phyloP scores from a whole-genome alignment of 2,888 invertebrate species.

The Cancer borealis region DNA sequence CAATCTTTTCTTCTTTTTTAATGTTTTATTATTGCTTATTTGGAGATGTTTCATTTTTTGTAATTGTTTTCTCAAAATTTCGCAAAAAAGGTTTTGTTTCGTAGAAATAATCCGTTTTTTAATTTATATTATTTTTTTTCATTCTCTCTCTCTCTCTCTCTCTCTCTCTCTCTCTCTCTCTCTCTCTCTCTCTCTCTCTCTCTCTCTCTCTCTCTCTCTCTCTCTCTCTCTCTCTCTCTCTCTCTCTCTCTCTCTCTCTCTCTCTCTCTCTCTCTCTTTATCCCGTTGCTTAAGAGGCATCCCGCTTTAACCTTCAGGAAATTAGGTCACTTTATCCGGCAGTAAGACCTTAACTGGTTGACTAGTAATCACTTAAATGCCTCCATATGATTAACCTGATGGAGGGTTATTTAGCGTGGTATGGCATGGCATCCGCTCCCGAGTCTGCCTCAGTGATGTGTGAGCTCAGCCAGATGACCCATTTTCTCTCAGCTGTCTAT shows the following conservation, averaged over 20 bases:
- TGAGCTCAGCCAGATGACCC: neutral
- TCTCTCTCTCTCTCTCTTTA: slow-evolving; percentile 17
- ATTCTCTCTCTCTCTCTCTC: too few species aligned
- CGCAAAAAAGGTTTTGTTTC: too few species aligned
- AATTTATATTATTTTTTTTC: too few species aligned
- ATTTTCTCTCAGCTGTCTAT: neutral
- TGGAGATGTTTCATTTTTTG: too few species aligned
- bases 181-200: neutral
- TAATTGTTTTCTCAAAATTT: too few species aligned
- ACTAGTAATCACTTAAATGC: neutral
- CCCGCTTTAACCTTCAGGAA: slow-evolving; percentile 32
- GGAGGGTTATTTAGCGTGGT: neutral
- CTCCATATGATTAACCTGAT: neutral
- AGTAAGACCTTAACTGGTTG: neutral
- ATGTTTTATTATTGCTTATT: too few species aligned
- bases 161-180: too few species aligned
- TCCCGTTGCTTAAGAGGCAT: slow-evolving; percentile 22
- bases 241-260: slow-evolving; percentile 15
- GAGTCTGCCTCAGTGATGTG: neutral
- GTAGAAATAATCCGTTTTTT: too few species aligned
- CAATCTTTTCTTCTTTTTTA: too few species aligned
- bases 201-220: slow-evolving; percentile 41
- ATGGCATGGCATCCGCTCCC: neutral
- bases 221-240: slow-evolving; percentile 39
- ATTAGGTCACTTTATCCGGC: neutral